Base-by-base conservation (phyloP, 2,888 invertebrate genomes). In the Ormyrus pomaceus region DNA sequence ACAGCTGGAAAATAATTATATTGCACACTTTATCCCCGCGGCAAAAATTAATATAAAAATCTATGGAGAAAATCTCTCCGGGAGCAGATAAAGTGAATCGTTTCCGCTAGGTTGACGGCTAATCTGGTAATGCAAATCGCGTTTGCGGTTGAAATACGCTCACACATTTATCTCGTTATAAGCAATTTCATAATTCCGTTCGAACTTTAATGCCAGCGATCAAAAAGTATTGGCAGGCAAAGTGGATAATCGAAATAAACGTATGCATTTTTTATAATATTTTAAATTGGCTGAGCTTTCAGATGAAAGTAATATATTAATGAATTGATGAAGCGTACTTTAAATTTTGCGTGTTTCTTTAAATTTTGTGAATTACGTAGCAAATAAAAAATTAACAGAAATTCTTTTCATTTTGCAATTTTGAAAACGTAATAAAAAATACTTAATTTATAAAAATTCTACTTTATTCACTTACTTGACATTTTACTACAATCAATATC, bases 111-210 rank as follows among this genome's bases (percentile, higher is more conserved):
- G 6, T 51, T 58, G 53, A 34, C 51, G 53, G 55, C 56, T 77
- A 77, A 80, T 80, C 56, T 73, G 56, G 64, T 77, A 73, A 77
- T 77, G 68, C 68, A 73, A 68, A 77, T 80, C 62, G 65, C 45
- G 19, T 77, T 81, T 77, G 80, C 73, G 77, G 77, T 77, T 72
- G 62, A 55, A 76, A 77, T 74, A 50, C 69, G 65, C 51, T 65
- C 71, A 59, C 68, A 61, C 71, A 61, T 72, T 72, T 68, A 76
- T 72, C 55, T 53, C 61, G 56, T 66, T 66, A 68, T 68, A 50
- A 51, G 51, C 61, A 80, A 65, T 71, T 78, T 80, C 51, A 73
- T 73, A 68, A 62, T 73, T 77, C 34, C n/a, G 19, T 72, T 69
- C 11, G 34, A 50, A 68, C 51, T 76, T 80, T 71, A 61, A 61